phyloP scores from a whole-genome alignment of 2,113 vertebrate genomes.

The Nematolebias whitei region DNA sequence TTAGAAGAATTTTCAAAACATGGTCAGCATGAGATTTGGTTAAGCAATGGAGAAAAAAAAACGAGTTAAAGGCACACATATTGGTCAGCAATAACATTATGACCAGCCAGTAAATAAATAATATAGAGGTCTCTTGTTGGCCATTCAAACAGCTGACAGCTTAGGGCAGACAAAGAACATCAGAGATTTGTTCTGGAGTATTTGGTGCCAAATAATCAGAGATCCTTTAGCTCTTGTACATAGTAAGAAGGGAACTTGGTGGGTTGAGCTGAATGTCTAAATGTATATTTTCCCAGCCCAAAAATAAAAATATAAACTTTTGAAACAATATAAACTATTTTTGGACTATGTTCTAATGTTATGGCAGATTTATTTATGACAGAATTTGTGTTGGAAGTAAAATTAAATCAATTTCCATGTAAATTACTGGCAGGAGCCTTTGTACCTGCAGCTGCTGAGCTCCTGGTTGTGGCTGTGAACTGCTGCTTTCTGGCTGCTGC shows the following conservation, averaged over 20 bases:
- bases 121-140: neutral
- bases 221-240: neutral
- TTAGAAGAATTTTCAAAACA: neutral
- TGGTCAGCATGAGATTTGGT: slow-evolving; percentile 1
- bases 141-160: neutral
- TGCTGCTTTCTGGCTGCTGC: slow-evolving; percentile 60
- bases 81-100: neutral
- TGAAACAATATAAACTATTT: too few relatives aligned
- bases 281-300: neutral
- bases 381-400: neutral
- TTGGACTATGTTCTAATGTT: neutral
- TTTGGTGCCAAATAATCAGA: neutral
- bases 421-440: neutral
- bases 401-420: neutral
- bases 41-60: neutral
- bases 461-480: slow-evolving; percentile 38
- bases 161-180: neutral
- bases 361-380: too few relatives aligned
- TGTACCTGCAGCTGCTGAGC: slow-evolving; percentile 68
- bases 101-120: neutral
- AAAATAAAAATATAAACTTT: too few relatives aligned
- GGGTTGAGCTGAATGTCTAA: neutral
- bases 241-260: neutral
- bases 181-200: neutral
- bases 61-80: neutral